Evolutionary conservation across 2,797 vertebrate species (phyloP), one percentile per base, ranked within the genome.

Genomic region (Nyctalus aviator): DNA sequence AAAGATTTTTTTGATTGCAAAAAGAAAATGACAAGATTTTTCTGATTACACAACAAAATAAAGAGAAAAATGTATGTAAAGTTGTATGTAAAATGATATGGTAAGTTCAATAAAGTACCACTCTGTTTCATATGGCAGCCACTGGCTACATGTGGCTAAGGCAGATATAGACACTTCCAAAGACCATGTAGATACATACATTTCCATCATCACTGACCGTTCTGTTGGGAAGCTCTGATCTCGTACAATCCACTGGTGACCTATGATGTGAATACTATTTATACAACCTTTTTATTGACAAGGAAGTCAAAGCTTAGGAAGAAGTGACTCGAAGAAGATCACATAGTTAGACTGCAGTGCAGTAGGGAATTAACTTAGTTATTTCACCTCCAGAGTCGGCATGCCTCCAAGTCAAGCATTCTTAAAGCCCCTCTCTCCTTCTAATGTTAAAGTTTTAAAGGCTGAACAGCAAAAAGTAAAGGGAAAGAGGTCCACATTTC

Each of bases 1-100:
- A 77, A 55, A 77, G 12, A 20, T 5, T 37, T 50, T 66, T 92
- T 84, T 71, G 30, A 86, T 53, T 68, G 14, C 41, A 48, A 15
- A 93, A 85, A 72, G 18, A 84, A 90, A 88, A 37, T 30, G 41
- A 27, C 18, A 81, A 17, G 27, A 89, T 91, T 88, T 91, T 86
- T 92, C 46, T 77, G 82, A 72, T 83, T 77, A 95, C 14, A 77
- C 30, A 53, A 20, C 41, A 50, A 82, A 93, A 77, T 44, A 69
- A 77, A 57, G 13, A 92, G 25, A 57, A 88, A 82, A 66, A 68
- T 48, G 6, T 62, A 20, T 83, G 44, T 79, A 55, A 90, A 88
- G 44, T 66, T 48, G 6, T 62, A 18, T 66, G 18, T 79, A 57
- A 90, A 88, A 59, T 66, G 37, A 37, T 55, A 25, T 48, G 46